Conservation (phyloP, 2,888 invertebrate species). For the Desoria tigrina region DNA sequence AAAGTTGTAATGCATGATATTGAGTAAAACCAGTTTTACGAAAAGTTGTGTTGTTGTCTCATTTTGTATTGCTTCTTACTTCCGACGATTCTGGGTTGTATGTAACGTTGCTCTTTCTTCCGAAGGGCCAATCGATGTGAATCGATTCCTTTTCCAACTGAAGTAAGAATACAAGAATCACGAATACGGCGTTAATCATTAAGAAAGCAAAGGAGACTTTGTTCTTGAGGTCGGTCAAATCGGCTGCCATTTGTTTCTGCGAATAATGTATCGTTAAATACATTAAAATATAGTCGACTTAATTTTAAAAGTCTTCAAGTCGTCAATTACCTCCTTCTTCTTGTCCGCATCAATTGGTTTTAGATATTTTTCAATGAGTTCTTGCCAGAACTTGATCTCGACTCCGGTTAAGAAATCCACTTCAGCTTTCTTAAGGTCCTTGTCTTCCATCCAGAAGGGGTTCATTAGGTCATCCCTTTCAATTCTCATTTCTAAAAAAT, state of each 20-base stretch:
- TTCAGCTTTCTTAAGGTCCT: conserved; percentile 56
- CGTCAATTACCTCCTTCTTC: conserved; percentile 51
- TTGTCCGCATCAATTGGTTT: conserved; percentile 58
- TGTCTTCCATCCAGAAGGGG: conserved; percentile 59
- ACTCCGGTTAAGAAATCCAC: conserved; percentile 57
- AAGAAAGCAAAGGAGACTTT: conserved; percentile 59
- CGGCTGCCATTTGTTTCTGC: conserved; percentile 48
- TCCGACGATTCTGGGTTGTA: conserved; percentile 25
- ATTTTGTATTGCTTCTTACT: conserved; percentile 19
- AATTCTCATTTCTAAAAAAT: conserved; percentile 17
- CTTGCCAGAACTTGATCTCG: conserved; percentile 60
- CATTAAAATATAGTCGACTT: not conserved
- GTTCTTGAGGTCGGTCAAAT: conserved; percentile 59
- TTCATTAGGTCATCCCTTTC: conserved; percentile 58
- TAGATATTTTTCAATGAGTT: conserved; percentile 60
- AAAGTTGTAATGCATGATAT: not conserved
- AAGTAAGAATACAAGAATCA: conserved; percentile 61
- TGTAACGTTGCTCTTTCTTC: conserved; percentile 55
- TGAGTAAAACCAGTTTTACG: not conserved
- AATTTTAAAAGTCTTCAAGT: no score
- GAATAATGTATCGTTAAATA: not conserved
- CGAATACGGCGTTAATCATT: conserved; percentile 63
- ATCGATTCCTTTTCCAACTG: conserved; percentile 61
- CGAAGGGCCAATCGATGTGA: conserved; percentile 59
- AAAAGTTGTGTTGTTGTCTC: no score